Base-by-base conservation (phyloP, 2,797 vertebrate species). In the Helostoma temminkii region DNA sequence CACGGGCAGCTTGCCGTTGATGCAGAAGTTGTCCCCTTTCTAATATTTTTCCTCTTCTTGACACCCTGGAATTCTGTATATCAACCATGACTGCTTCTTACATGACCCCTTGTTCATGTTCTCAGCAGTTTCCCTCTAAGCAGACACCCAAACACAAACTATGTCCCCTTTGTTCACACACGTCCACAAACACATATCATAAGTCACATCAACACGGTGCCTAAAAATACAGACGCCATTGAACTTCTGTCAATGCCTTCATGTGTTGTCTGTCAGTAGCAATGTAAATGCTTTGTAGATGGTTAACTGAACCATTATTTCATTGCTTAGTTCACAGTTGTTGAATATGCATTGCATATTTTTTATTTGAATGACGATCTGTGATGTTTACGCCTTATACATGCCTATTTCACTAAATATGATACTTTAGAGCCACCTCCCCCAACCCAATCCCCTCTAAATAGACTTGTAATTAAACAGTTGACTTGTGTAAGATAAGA, bases 161-260 rank as follows among this genome's bases (percentile, higher is more conserved):
- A 55, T 50, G 60, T 61, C 73, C 60, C 59, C 68, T 68, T 62
- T 36, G 72, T 77, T 76, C 76, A 71, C 72, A 80, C 73, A 79
- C 26, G 1, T 53, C 53, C 80, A 77, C 81, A 68, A 69, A 81
- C 83, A 82, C 84, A 84, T 85, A 83, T 84, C 72, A 86, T 87
- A 83, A 85, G 61, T 84, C 89, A 92, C 86, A 92, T 88, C 95
- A 95, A 97, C 96, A 97, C 96, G 97, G 98, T 99, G 98, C 97
- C 97, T 99, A 97, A 97, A 98, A 98, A 97, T 96, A 96, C 96
- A 98, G 95, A 93, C 92, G 95, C 95, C 92, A 88, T 91, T 93
- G 91, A 93, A 92, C 90, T 94, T 90, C 86, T 89, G 83, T 93
- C 89, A 90, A 94, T 93, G 93, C 93, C 92, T 94, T 94, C 82